These are phyloP conservation scores for Paralvinella palmiformis DNA, from an alignment of 1,140 invertebrate genomes.

Conservation along the genomic window DNA sequence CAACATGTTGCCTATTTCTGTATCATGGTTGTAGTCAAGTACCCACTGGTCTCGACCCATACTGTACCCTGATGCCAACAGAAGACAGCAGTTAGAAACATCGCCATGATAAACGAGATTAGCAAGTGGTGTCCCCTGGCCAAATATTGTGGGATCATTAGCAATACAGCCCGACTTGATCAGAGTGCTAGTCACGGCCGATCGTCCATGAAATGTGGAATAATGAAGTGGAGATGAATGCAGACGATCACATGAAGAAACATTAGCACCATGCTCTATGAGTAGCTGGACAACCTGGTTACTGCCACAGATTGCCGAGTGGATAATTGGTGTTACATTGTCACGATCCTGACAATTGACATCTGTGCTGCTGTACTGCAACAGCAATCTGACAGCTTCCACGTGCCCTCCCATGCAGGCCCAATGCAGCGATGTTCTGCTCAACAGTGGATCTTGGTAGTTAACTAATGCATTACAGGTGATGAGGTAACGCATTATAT, in stretches of 20 bases:
- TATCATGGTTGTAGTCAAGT: too few relatives aligned
- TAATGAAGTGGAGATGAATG: constrained; percentile 36
- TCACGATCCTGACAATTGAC: constrained; percentile 34
- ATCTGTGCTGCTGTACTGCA: constrained; percentile 23
- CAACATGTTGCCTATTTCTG: too few relatives aligned
- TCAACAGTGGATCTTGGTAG: constrained; percentile 25
- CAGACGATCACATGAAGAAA: constrained; percentile 25
- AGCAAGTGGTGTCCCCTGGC: constrained; percentile 31
- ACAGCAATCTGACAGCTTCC: constrained; percentile 18
- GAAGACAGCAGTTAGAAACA: constrained; percentile 17
- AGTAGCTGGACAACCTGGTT: constrained; percentile 23
- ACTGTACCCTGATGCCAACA: constrained; percentile 29
- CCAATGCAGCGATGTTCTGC: constrained; percentile 34
- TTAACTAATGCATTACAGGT: constrained; percentile 26
- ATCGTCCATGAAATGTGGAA: constrained; percentile 26
- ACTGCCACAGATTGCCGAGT: constrained; percentile 26
- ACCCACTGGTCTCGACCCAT: constrained; percentile 19
- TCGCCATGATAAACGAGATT: constrained; percentile 28
- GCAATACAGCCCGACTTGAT: constrained; percentile 29
- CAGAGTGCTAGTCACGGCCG: constrained; percentile 19
- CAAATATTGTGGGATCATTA: constrained; percentile 29
- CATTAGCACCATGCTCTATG: constrained; percentile 28
- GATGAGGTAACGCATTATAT: constrained; percentile 29
- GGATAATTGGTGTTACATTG: constrained; percentile 32
- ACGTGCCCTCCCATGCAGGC: constrained; percentile 26